Conservation (phyloP, 2,888 invertebrate genomes). For the Amblyteles armatorius region DNA sequence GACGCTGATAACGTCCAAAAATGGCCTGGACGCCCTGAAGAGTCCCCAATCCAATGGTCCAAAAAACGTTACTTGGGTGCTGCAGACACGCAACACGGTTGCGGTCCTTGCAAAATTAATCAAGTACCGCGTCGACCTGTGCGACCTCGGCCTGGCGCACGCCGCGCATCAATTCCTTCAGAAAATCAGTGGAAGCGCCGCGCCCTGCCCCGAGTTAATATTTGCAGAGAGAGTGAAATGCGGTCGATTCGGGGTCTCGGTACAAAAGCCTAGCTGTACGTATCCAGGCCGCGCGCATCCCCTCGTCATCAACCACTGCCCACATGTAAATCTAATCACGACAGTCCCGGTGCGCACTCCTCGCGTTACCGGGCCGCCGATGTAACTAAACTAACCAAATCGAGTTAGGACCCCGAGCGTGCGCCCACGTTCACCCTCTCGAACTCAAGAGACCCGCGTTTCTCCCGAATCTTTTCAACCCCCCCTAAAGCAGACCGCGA, state of each 20-base stretch:
- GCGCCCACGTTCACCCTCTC: slow-evolving; percentile 66
- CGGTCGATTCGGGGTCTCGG: slow-evolving; percentile 65
- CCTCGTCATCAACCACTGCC: slow-evolving; percentile 71
- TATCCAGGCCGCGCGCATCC: slow-evolving; percentile 66
- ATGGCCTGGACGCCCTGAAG: too few relatives aligned
- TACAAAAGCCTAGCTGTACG: slow-evolving; percentile 75
- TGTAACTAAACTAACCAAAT: slow-evolving; percentile 85
- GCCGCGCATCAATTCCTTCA: slow-evolving; percentile 73
- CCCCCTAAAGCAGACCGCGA: slow-evolving; percentile 22
- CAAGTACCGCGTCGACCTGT: slow-evolving; percentile 20
- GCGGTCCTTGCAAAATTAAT: slow-evolving; percentile 30
- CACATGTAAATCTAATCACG: slow-evolving; percentile 84
- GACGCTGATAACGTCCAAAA: too few relatives aligned
- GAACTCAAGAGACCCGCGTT: slow-evolving; percentile 43
- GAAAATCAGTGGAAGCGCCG: slow-evolving; percentile 68
- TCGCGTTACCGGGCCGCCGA: slow-evolving; percentile 80
- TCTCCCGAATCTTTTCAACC: slow-evolving; percentile 20
- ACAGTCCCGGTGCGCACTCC: slow-evolving; percentile 79
- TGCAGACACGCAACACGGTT: neutral
- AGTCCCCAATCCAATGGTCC: too few relatives aligned
- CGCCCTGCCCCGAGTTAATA: slow-evolving; percentile 76
- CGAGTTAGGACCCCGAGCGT: slow-evolving; percentile 79
- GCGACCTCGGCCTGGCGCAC: slow-evolving; percentile 27
- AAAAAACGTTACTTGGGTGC: too few relatives aligned
- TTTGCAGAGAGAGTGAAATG: slow-evolving; percentile 73